These are phyloP conservation scores for Macrocentrus cingulum DNA, from an alignment of 1,140 invertebrate species.

Conservation along the genomic window DNA sequence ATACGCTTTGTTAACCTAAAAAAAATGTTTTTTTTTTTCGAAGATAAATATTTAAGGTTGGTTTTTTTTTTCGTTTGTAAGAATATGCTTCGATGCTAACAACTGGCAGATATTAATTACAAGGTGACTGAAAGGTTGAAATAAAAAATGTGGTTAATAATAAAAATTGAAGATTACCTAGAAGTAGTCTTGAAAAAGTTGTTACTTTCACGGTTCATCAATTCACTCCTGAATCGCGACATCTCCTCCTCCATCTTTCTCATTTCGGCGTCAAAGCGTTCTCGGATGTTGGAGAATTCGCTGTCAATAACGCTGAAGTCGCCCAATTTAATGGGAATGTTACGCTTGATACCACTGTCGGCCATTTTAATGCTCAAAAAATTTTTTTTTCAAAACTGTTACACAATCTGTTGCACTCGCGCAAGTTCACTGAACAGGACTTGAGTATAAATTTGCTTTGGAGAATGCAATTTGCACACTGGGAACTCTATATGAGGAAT, in stretches of 20 bases:
- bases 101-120: too few relatives aligned
- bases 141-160: too few relatives aligned
- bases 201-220: slow-evolving; percentile 89
- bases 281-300: slow-evolving; percentile 93
- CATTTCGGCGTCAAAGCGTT: slow-evolving; percentile 96
- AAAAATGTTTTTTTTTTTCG: too few relatives aligned
- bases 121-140: too few relatives aligned
- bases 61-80: too few relatives aligned
- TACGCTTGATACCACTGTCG: slow-evolving; percentile 77
- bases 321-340: slow-evolving; percentile 91
- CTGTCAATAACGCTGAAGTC: slow-evolving; percentile 95
- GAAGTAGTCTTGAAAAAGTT: slow-evolving; percentile 86
- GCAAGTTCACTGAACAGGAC: not conserved
- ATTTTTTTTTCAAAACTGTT: slow-evolving; percentile 2
- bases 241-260: slow-evolving; percentile 98
- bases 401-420: slow-evolving; percentile 13
- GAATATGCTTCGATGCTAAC: too few relatives aligned
- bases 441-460: slow-evolving; percentile 2
- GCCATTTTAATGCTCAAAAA: slow-evolving; percentile 65
- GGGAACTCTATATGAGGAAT: slow-evolving; percentile 41
- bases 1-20: too few relatives aligned
- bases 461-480: slow-evolving; percentile 15
- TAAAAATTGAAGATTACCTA: slow-evolving; percentile 62
- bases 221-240: slow-evolving; percentile 90
- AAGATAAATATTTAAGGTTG: too few relatives aligned